Base-by-base conservation (phyloP, 2,797 vertebrate genomes). In the Enteromius viviparus region DNA sequence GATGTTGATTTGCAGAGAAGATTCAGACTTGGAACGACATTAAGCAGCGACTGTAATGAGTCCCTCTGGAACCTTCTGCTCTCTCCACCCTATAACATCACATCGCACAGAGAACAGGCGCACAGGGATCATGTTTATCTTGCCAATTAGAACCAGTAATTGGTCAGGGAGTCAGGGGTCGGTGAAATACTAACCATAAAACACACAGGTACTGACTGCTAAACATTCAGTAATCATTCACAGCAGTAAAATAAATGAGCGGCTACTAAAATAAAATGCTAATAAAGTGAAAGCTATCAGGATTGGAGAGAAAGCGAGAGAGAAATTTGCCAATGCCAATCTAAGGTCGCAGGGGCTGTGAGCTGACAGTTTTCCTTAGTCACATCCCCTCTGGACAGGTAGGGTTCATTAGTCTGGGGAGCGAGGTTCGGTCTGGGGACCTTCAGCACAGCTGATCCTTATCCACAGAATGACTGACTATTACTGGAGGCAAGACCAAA, bases 31-130 rank as follows among this genome's bases (percentile, higher is more conserved):
- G 26, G 58, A 72, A 37, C 40, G 40, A 53, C 80, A 82, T 75
- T 53, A 78, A 74, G 69, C 65, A 82, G 60, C 26, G 11, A 60
- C 74, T 74, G 49, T 93, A 92, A 93, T 75, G 88, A 92, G 93
- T 84, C 92, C 89, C 89, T 5, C 66, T 89, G 89, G 92, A 89
- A 81, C 51, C 83, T 65, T 87, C 85, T 85, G 81, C 86, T 86
- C 86, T 83, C 88, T 51, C 80, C 79, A 81, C 42, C 75, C 68
- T 82, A 26, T 15, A 72, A 42, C 55, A 53, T 58, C 51, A 55
- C 79, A 58, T 11, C 3, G 14, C 40, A 85, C 76, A 65, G 26
- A 45, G 32, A 84, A 71, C 68, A 77, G 68, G 81, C 21, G 2
- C 72, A 76, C 53, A 21, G 79, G 82, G 53, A 64, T 81, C 66